Evolutionary conservation across 2,888 invertebrate genomes (phyloP).

Genomic region (Allacma fusca): DNA sequence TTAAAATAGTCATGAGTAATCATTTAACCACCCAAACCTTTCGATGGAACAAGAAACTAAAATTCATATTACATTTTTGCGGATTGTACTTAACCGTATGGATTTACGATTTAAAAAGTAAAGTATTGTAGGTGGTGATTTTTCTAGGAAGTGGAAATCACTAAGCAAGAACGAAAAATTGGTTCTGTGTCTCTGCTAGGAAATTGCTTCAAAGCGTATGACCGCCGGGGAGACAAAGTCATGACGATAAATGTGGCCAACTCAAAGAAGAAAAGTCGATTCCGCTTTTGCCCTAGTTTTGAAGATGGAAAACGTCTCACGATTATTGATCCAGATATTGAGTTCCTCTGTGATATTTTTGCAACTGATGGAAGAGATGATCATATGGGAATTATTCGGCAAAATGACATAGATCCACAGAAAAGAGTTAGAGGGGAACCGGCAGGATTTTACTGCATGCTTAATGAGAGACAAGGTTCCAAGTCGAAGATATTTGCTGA

Average conservation of each 20-base stretch:
- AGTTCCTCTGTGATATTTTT: conserved; percentile 2
- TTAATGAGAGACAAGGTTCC: conserved; percentile 18
- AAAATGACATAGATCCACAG: conserved; percentile 1
- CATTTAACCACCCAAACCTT: background rate
- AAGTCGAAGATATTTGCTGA: too few species aligned
- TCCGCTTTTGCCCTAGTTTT: background rate
- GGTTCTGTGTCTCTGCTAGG: background rate
- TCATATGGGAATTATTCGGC: background rate
- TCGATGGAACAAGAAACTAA: background rate
- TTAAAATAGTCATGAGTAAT: background rate
- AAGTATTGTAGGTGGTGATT: conserved; percentile 2
- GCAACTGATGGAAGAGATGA: background rate
- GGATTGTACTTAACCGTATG: too few species aligned
- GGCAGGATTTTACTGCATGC: conserved; percentile 13
- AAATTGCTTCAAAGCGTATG: background rate
- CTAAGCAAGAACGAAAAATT: background rate
- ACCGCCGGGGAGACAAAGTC: background rate
- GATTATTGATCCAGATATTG: background rate
- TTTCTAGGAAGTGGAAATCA: background rate
- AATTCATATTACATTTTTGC: background rate
- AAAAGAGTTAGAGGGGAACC: conserved; percentile 4
- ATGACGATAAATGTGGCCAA: background rate
- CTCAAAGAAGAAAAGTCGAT: background rate
- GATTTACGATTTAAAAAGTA: background rate
- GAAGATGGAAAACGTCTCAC: background rate